A percentile compares a stretch with the other conserved stretches of the same genome.
phyloP scores from a whole-genome alignment of 37 sponge, comb jelly and placozoan species.

The Mnemiopsis leidyi region DNA sequence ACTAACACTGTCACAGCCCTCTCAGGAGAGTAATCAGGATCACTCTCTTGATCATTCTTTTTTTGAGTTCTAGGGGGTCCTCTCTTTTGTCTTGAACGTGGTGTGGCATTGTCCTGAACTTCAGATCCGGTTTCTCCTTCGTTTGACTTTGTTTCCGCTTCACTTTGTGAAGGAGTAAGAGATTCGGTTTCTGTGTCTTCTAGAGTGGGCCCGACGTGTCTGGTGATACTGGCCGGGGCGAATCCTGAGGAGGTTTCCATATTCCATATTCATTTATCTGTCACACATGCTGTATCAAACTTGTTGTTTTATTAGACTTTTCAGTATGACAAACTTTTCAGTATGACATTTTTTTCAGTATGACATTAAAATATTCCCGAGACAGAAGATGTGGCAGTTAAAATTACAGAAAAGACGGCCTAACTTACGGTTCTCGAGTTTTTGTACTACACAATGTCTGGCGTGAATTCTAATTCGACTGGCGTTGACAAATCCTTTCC shows the following conservation, averaged over 20 bases:
- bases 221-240: slow-evolving; percentile 9
- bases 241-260: neutral
- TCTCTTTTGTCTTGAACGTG: neutral
- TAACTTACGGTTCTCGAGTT: slow-evolving; percentile 46
- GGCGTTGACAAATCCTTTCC: neutral
- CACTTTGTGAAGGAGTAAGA: neutral
- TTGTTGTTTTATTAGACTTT: no score
- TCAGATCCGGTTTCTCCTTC: neutral
- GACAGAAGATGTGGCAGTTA: no score
- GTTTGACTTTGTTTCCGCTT: neutral
- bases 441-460: slow-evolving; percentile 36
- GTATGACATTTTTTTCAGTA: no score
- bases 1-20: neutral
- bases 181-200: neutral
- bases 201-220: neutral
- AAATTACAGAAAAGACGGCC: no score
- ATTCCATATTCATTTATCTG: neutral
- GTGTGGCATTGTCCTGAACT: neutral
- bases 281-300: no score
- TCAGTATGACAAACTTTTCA: no score
- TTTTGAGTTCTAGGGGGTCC: neutral
- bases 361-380: no score
- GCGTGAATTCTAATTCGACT: neutral
- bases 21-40: neutral
- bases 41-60: neutral